A percentile compares a stretch with the other conserved stretches of the same genome.
Conservation (phyloP, 2,797 vertebrate genomes). For the Rhodeus uyekii region DNA sequence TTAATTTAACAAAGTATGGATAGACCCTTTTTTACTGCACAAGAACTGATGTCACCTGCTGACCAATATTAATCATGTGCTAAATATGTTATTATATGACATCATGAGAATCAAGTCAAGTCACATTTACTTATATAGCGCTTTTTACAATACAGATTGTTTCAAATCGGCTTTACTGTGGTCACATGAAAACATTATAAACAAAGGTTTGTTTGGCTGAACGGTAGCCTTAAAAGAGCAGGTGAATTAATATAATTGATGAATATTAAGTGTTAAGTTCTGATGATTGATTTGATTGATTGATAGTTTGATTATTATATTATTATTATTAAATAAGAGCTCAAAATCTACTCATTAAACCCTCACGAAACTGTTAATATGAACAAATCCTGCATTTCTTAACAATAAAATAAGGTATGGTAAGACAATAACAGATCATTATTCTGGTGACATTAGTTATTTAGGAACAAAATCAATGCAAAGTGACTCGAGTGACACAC, state of each 20-base stretch:
- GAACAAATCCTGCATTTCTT: not conserved
- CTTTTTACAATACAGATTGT: no score
- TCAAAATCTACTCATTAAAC: not conserved
- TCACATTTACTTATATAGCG: no score
- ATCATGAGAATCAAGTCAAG: not conserved
- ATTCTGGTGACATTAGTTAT: not conserved
- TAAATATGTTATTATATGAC: slow-evolving; percentile 3
- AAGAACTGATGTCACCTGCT: slow-evolving; percentile 62
- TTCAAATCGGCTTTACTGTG: no score
- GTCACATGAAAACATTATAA: no score
- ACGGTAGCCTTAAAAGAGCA: no score
- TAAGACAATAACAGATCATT: not conserved
- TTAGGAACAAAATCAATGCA: not conserved
- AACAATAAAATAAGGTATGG: not conserved
- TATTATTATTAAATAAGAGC: no score
- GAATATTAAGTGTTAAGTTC: no score
- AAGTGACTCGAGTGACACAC: not conserved
- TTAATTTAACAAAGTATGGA: not conserved
- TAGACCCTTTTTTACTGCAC: not conserved
- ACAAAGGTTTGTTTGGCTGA: no score
- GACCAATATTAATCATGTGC: slow-evolving; percentile 26
- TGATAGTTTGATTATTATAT: no score
- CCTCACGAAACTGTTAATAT: not conserved
- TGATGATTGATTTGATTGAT: no score
- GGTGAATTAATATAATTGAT: no score